phyloP scores from a whole-genome alignment of 2,888 invertebrate species.

The Frankliniella intonsa region DNA sequence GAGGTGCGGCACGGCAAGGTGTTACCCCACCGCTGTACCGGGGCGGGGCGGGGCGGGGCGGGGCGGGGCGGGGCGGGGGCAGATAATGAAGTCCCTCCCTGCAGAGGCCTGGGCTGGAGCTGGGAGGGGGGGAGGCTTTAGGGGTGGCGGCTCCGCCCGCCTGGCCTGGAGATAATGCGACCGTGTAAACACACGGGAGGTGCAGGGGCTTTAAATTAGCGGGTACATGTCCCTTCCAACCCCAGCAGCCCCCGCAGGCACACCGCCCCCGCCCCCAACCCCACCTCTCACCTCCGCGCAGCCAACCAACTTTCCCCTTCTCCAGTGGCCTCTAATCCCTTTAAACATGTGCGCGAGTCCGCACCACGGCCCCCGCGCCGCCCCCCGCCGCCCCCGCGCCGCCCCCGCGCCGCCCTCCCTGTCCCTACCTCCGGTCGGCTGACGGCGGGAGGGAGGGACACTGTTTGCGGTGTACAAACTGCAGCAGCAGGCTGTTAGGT shows the following conservation, averaged over 20 bases:
- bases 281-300: neutral
- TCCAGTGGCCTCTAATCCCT: conserved; percentile 1
- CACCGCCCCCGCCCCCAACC: neutral
- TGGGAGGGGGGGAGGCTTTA: too few relatives aligned
- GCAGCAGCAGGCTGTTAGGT: neutral
- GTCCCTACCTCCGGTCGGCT: neutral
- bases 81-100: neutral
- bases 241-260: neutral
- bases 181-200: conserved; percentile 15
- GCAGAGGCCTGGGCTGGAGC: too few relatives aligned
- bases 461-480: neutral
- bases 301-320: neutral
- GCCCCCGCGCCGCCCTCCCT: neutral
- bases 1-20: neutral
- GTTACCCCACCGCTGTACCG: neutral
- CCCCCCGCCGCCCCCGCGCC: neutral
- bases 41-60: neutral
- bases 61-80: neutral
- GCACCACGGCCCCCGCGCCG: neutral
- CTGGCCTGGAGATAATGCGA: conserved; percentile 1
- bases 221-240: conserved; percentile 5
- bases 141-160: neutral
- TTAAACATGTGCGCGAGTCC: neutral
- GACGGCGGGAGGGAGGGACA: neutral
- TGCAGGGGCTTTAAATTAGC: conserved; percentile 24